Percentiles rank a stretch among this genome's conserved stretches.
Conservation (phyloP, 2,888 invertebrate species). For the Hetaerina titia region DNA sequence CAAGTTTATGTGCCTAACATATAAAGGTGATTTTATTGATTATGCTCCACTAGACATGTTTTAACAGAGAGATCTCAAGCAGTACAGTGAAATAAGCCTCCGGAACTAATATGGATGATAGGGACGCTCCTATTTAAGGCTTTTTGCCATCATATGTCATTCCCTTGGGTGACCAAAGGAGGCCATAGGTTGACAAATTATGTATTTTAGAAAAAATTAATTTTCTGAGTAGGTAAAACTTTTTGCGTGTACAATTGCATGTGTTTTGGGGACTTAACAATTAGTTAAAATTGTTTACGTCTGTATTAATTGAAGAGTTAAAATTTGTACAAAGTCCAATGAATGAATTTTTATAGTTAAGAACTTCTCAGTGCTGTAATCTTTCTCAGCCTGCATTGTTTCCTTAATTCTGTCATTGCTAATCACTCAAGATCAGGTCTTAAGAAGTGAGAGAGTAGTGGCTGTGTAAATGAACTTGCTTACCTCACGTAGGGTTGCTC, state of each 20-base stretch:
- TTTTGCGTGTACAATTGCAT: slow-evolving; percentile 59
- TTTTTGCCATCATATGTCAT: slow-evolving; percentile 39
- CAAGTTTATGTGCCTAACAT: slow-evolving; percentile 58
- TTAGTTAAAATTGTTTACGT: slow-evolving; percentile 57
- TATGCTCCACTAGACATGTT: slow-evolving; percentile 50
- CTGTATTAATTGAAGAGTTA: slow-evolving; percentile 52
- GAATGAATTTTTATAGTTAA: slow-evolving; percentile 57
- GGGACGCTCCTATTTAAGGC: slow-evolving; percentile 36
- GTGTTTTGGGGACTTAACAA: slow-evolving; percentile 60
- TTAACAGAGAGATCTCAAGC: slow-evolving; percentile 53
- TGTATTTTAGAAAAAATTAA: background rate
- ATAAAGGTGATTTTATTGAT: slow-evolving; percentile 52
- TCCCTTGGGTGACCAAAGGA: slow-evolving; percentile 43
- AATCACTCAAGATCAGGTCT: slow-evolving; percentile 16
- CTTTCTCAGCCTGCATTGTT: slow-evolving; percentile 47
- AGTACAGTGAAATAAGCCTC: slow-evolving; percentile 32
- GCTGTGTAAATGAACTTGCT: slow-evolving; percentile 65
- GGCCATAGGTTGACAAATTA: slow-evolving; percentile 54
- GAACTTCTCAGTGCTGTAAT: slow-evolving; percentile 49
- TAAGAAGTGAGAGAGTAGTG: slow-evolving; percentile 57
- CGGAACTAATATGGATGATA: slow-evolving; percentile 45
- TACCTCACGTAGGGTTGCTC: slow-evolving; percentile 59
- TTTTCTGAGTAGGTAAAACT: slow-evolving; percentile 42
- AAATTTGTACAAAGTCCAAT: slow-evolving; percentile 61
- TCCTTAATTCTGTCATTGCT: slow-evolving; percentile 29